Evolutionary conservation across 2,797 vertebrate species (phyloP), one percentile per base, ranked within the genome.

Genomic region (Glyptemys insculpta): DNA sequence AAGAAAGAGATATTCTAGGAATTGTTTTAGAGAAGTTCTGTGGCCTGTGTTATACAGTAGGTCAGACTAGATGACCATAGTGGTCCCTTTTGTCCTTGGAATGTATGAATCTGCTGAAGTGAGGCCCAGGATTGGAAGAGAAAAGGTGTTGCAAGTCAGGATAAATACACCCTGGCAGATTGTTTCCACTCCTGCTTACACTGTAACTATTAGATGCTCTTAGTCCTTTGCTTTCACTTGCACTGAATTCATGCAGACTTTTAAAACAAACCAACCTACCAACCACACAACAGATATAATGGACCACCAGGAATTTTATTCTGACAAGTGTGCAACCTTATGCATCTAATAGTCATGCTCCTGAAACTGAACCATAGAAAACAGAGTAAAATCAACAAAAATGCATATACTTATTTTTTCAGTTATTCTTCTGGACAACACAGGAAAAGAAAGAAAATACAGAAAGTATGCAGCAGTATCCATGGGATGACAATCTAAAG

Each of bases 211-310:
- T 90, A 95, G 96, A 97, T 97, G 89, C 91, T 97, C 97, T 97
- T 96, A 95, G 87, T 83, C 89, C 92, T 88, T 88, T 7, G 12
- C 83, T 95, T 97, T 96, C 96, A 93, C 79, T 53, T 94, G 54
- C 65, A 21, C n/a, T 68, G 65, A 68, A 68, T 93, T 96, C 95
- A 97, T 92, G 92, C 96, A 97, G 97, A 97, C 94, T 96, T 95
- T 96, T 95, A 96, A 97, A 96, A 97, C 94, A 97, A 97, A 97
- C 97, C 97, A 95, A 96, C 94, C 96, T 95, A 95, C 79, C 94
- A 95, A 97, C 18, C 95, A 81, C 93, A 89, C 94, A 96, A 90
- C 93, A 68, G 91, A 97, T 96, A 95, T 97, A 97, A 97, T 93
- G 91, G 91, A 91, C 92, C 95, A 92, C 25, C 94, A 83, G 93